Base-by-base conservation (phyloP, 1,140 invertebrate genomes). In the Eufriesea mexicana region DNA sequence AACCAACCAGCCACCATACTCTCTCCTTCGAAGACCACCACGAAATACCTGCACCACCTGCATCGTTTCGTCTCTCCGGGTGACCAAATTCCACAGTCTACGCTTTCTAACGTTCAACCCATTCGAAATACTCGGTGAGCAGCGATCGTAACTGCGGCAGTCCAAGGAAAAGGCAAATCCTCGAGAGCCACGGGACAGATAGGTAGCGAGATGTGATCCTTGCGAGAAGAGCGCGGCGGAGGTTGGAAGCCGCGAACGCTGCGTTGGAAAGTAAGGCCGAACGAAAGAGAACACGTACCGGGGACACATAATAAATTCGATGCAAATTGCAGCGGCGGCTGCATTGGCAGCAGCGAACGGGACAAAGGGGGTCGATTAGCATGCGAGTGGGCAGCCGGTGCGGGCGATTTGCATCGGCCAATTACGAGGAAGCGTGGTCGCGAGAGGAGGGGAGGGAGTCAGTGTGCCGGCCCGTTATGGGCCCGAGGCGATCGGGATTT, bases 381-480 rank as follows among this genome's bases (percentile, higher is more conserved):
- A 87, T 79, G 51, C 55, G 80, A 73, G 66, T 49, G 79, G 68
- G 67, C 75, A 61, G 57, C 35, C 42, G 79, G 79, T 55, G 75
- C 62, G 68, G 74, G 54, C 23, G 71, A 82, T 86, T 82, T 84
- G 71, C 86, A 84, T 74, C 59, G 82, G 68, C 51, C 84, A 78
- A 87, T 87, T 84, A 83, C 72, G 25, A 51, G 54, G 84, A 83
- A 84, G 68, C 64, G 79, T 87, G 77, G 70, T 70, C 79, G 70
- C 16, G 28, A 35, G 35, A 4, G 35, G 35, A 35, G 85, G 73
- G 47, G 89, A 92, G 86, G 76, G 86, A 93, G 92, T 93, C 90
- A 92, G 92, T 93, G 87, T 92, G 93, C 87, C 91, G 91, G 84
- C 90, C 92, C 92, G 92, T 93, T 93, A 93, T 92, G 80, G 88